phyloP scores from a whole-genome alignment of 2,113 vertebrate genomes.

The Miniopterus natalensis region DNA sequence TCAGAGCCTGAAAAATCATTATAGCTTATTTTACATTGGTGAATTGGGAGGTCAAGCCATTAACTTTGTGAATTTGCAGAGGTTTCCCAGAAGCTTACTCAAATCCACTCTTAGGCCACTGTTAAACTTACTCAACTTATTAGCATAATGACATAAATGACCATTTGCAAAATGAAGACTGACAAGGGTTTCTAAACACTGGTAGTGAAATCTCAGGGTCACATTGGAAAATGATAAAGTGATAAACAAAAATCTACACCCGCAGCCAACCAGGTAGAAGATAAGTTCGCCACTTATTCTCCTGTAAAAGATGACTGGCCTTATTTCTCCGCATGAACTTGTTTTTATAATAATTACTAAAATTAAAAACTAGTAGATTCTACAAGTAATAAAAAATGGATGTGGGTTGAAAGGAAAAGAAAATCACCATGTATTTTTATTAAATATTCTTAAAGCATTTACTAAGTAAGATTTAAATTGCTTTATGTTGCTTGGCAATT shows the following conservation, averaged over 20 bases:
- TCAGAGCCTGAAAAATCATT: slow-evolving; percentile 82
- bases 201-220: slow-evolving; percentile 79
- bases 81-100: slow-evolving; percentile 87
- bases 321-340: slow-evolving; percentile 54
- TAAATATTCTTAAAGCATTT: slow-evolving; percentile 23
- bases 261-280: slow-evolving; percentile 6
- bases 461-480: neutral
- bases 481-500: slow-evolving; percentile 39
- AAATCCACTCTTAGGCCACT: slow-evolving; percentile 82
- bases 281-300: slow-evolving; percentile 55
- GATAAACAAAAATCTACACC: slow-evolving; percentile 58
- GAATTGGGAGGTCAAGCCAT: slow-evolving; percentile 87
- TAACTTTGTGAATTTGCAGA: slow-evolving; percentile 86
- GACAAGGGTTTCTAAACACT: slow-evolving; percentile 75
- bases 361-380: slow-evolving; percentile 50
- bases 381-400: neutral
- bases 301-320: neutral
- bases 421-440: neutral
- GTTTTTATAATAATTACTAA: neutral
- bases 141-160: slow-evolving; percentile 85
- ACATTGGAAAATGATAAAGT: slow-evolving; percentile 82
- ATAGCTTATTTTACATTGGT: slow-evolving; percentile 85
- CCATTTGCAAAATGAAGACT: slow-evolving; percentile 82
- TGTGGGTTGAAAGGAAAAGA: neutral
- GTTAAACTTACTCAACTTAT: slow-evolving; percentile 83